phyloP scores from a whole-genome alignment of 64 coral and sea anemone genomes.

The Trachythela sp. region DNA sequence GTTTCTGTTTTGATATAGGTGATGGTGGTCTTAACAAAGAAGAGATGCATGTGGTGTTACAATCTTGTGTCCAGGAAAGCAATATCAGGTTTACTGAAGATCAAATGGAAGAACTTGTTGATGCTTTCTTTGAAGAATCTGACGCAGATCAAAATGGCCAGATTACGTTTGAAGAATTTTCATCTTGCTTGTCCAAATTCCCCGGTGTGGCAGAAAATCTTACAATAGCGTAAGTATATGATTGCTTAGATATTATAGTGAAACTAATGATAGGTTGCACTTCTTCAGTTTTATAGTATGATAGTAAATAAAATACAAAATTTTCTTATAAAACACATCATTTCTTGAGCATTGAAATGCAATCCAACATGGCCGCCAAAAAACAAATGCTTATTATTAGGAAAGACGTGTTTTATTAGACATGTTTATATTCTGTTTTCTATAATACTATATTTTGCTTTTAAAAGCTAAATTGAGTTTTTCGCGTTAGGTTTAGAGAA shows the following conservation, averaged over 20 bases:
- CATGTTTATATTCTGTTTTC: too few species aligned
- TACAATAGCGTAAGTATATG: background rate
- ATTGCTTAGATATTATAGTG: background rate
- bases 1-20: background rate
- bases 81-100: background rate
- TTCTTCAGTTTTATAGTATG: too few species aligned
- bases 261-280: too few species aligned
- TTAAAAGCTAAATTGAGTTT: too few species aligned
- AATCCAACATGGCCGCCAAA: too few species aligned
- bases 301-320: too few species aligned
- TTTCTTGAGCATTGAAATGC: too few species aligned
- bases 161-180: slow-evolving; percentile 16
- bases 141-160: background rate
- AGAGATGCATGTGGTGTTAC: background rate
- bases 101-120: background rate
- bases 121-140: background rate
- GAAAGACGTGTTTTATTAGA: too few species aligned
- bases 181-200: background rate
- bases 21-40: background rate
- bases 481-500: too few species aligned
- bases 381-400: too few species aligned
- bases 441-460: too few species aligned
- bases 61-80: background rate
- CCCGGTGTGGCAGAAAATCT: slow-evolving; percentile 12
- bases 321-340: too few species aligned